Evolutionary conservation across 2,888 invertebrate genomes (phyloP).

Genomic region (Octodonta nipae): DNA sequence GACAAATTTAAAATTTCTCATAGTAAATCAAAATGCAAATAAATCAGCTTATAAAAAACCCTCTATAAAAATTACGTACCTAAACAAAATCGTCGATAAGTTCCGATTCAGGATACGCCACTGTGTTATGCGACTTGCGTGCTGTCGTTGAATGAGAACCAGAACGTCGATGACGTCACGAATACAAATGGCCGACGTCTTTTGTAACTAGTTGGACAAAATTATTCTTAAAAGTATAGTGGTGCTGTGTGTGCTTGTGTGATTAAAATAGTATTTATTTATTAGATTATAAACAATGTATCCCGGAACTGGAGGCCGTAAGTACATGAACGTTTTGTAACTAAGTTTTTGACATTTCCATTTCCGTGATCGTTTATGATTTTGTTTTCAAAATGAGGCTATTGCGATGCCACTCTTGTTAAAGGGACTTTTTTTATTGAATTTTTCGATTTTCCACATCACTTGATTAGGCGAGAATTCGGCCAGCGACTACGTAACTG

Average conservation of each 20-base stretch:
- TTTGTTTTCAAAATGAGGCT: conserved; percentile 14
- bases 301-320: conserved; percentile 35
- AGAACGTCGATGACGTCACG: conserved; percentile 30
- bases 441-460: conserved; percentile 6
- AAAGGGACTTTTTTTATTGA: conserved; percentile 8
- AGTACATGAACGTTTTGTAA: conserved; percentile 18
- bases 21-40: too few species aligned
- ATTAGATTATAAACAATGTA: conserved; percentile 30
- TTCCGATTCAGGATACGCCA: too few species aligned
- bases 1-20: too few species aligned
- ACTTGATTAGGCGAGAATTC: too few species aligned
- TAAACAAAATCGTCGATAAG: too few species aligned
- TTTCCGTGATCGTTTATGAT: conserved; percentile 9
- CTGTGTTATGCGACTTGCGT: too few species aligned
- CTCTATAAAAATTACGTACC: too few species aligned
- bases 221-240: conserved; percentile 23
- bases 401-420: conserved; percentile 13
- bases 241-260: conserved; percentile 35
- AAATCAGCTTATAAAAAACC: too few species aligned
- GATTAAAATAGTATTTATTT: conserved; percentile 19
- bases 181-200: conserved; percentile 38
- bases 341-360: conserved; percentile 1
- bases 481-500: too few species aligned
- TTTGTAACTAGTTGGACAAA: conserved; percentile 29
- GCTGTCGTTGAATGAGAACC: too few species aligned